A percentile compares a stretch with the other conserved stretches of the same genome.
phyloP scores from a whole-genome alignment of 2,113 vertebrate genomes.

The Cairina moschata region DNA sequence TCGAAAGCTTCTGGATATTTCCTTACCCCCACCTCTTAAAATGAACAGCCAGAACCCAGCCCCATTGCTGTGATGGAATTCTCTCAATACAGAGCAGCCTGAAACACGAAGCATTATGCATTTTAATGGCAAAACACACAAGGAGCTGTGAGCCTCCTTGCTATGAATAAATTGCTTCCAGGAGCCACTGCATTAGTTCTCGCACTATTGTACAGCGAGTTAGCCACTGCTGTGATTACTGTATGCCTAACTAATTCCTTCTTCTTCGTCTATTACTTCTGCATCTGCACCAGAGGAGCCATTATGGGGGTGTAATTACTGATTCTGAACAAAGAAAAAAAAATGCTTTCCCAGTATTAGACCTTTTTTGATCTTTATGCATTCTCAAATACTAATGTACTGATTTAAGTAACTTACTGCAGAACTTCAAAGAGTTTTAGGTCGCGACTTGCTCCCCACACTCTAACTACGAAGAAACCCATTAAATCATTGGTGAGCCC shows the following conservation, averaged over 20 bases:
- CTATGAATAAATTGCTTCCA: slow-evolving; percentile 48
- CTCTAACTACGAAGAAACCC: neutral
- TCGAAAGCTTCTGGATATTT: neutral
- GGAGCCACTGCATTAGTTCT: slow-evolving; percentile 14
- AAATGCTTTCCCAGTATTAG: neutral
- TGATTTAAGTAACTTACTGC: slow-evolving; percentile 17
- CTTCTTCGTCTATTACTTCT: slow-evolving; percentile 26
- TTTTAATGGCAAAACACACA: neutral
- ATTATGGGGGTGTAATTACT: slow-evolving; percentile 32
- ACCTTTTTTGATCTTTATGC: neutral
- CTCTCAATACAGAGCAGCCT: neutral
- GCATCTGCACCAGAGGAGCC: slow-evolving; percentile 26
- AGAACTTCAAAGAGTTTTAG: slow-evolving; percentile 3
- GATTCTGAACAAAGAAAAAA: slow-evolving; percentile 8
- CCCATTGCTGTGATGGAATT: neutral
- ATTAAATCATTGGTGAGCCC: neutral
- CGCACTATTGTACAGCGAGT: neutral
- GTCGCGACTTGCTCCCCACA: neutral
- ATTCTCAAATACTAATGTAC: neutral
- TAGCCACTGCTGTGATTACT: slow-evolving; percentile 11
- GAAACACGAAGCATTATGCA: slow-evolving; percentile 8
- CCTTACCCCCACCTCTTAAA: neutral
- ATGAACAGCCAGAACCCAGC: neutral
- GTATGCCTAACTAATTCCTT: slow-evolving; percentile 33
- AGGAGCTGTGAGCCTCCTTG: neutral